Evolutionary conservation across 2,888 invertebrate species (phyloP), one percentile per base, ranked within the genome.

Genomic region (Heliconius hortense): DNA sequence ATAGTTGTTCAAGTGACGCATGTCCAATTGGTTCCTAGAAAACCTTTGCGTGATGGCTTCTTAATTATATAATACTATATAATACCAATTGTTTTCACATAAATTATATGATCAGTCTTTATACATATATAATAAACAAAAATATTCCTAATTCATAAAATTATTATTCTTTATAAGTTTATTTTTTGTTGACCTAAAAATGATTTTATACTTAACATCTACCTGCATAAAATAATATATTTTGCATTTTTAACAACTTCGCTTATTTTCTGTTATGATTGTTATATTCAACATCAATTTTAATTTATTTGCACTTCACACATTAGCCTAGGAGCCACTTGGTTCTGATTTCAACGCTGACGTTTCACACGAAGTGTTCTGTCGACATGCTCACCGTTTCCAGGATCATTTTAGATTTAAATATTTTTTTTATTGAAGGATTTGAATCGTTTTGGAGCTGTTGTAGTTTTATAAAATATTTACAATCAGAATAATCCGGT

Each of bases 21-120:
- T 59, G 10, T 21, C 43, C 31, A 70, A 68, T 71, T 74, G 72
- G 77, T 43, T 68, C 62, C 76, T 73, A 62, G 76, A 67, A 73
- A 53, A 28, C n/a, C 8, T n/a, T 31, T 31, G 35, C n/a, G 24
- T 69, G 31, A 56, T 31, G 43, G 69, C 31, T 69, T 53, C 13
- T 56, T 69, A 24, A 56, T 31, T 13, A 8, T 31, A 31, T 68
- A 28, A 15, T 31, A n/a, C n/a, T 35, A 35, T 31, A 62, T 62
- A n/a, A 43, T 43, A 43, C 48, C 18, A 48, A 48, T 56, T 10
- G n/a, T 31, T 31, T 21, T 31, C 63, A 21, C 15, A 1, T 21
- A 1, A 21, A 63, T 63, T 63, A 10, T n/a, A 63, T 11, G 31
- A 63, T 35, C 11, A n/a, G 4, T 63, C 10, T 35, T 35, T 35